Base-by-base conservation (phyloP, 1,140 invertebrate genomes). In the Spodoptera frugiperda region DNA sequence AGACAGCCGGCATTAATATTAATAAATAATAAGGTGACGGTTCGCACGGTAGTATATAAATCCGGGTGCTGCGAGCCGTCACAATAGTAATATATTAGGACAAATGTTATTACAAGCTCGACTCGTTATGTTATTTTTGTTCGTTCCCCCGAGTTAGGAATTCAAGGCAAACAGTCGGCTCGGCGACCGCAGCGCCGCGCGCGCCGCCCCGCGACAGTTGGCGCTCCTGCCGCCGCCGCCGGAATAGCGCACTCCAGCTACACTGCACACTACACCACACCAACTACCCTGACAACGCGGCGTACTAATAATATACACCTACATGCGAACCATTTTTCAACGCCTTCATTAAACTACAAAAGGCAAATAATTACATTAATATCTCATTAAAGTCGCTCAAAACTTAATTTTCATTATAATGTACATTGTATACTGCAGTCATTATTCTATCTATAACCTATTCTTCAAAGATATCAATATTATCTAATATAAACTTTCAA, bases 71-170 rank as follows among this genome's bases (percentile, higher is more conserved):
- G 83, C 68, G 80, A 82, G 84, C 83, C 88, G 89, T 89, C 90
- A 91, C 89, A 90, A 91, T 91, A 89, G 84, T 91, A 89, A 90
- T 90, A 91, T 91, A 90, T 91, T 91, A 89, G 89, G 86, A 91
- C 89, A 90, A 92, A 91, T 91, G 87, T 93, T 93, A 91, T 91
- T 89, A 91, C 90, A 90, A 93, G 89, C 88, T 84, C 84, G 84
- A 87, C 86, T 89, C 87, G 83, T 90, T 85, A 86, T 91, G 90
- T 91, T 90, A 91, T 91, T 93, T 93, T 91, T 87, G 85, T 88
- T 82, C 84, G 77, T 82, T 84, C 83, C 84, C 86, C 84, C 76
- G 78, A 79, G 67, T 80, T 83, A 84, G 75, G 74, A 82, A 86
- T 84, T 83, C 80, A 86, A 79, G 68, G 81, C 80, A 78, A 84